Base-by-base conservation (phyloP, 1,140 invertebrate species). In the Glomeris maerens region DNA sequence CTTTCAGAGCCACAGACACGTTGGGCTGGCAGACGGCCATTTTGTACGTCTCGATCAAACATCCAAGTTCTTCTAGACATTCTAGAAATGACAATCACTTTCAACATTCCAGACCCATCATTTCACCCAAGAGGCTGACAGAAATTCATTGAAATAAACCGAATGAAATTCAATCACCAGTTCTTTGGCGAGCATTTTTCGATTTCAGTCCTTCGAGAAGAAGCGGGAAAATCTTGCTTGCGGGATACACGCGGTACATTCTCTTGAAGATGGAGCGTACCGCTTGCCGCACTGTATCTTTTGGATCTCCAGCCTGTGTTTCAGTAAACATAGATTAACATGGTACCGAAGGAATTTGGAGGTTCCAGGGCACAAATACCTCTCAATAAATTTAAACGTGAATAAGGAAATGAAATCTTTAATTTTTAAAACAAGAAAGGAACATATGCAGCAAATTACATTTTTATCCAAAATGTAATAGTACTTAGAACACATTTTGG, bases 141-240 rank as follows among this genome's bases (percentile, higher is more conserved):
- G 14, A 49, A 28, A 53, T 3, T 3, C 2, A 27, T 29, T 5
- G 50, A 3, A 5, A 23, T 45, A 27, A 27, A 20, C 27, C 4
- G 25, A 57, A 5, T n/a, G 22, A 41, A 51, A 3, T 14, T 21
- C 17, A 49, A 62, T 63, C 62, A 83, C 81, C 82, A 59, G 89
- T 83, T 64, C 93, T 75, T 68, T 97, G 93, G 48, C 93, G 76
- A 3, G 93, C 84, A 71, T 97, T 98, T 68, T 98, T 98, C 0
- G 89, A 92, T 64, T 92, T 92, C 1, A 98, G 67, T 13, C 91
- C 94, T 61, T 97, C 91, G 78, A 96, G 85, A 1, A 97, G 72
- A 61, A 85, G 86, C 49, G 72, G 73, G 63, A 93, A 97, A 57
- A 97, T 73, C 66, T 94, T 96, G 28, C 79, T 83, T 36, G 84